Evolutionary conservation across 2,888 invertebrate genomes (phyloP).

Genomic region (Fragum whitleyi): DNA sequence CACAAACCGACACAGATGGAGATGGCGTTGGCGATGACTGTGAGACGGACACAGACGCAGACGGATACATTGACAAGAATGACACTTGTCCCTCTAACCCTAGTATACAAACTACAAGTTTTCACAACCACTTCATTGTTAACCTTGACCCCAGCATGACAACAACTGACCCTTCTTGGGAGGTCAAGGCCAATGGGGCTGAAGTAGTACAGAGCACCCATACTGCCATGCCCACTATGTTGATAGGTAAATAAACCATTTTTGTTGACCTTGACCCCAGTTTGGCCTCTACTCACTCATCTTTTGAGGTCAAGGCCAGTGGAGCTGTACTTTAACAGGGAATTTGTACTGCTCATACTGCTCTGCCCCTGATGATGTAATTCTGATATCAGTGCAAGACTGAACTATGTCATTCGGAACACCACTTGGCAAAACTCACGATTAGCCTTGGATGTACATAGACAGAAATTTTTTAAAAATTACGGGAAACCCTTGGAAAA

Average conservation of each 20-base stretch:
- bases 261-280: no score
- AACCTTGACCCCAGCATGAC: constrained; percentile 68
- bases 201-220: constrained; percentile 71
- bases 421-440: no score
- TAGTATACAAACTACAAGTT: constrained; percentile 62
- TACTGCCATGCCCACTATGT: constrained; percentile 74
- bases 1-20: constrained; percentile 94
- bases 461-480: no score
- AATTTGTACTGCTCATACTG: no score
- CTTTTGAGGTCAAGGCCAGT: background rate
- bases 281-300: background rate
- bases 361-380: no score
- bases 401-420: no score
- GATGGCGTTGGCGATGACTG: constrained; percentile 94
- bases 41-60: constrained; percentile 93
- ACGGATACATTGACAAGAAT: constrained; percentile 90
- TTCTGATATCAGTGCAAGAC: no score
- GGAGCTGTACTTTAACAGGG: background rate
- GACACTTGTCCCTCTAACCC: constrained; percentile 93
- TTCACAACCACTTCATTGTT: constrained; percentile 61
- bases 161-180: constrained; percentile 61
- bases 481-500: no score
- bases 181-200: constrained; percentile 66
- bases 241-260: constrained; percentile 69
- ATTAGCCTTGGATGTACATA: no score